Conservation (phyloP, 1,140 invertebrate genomes). For the Cylas formicarius region DNA sequence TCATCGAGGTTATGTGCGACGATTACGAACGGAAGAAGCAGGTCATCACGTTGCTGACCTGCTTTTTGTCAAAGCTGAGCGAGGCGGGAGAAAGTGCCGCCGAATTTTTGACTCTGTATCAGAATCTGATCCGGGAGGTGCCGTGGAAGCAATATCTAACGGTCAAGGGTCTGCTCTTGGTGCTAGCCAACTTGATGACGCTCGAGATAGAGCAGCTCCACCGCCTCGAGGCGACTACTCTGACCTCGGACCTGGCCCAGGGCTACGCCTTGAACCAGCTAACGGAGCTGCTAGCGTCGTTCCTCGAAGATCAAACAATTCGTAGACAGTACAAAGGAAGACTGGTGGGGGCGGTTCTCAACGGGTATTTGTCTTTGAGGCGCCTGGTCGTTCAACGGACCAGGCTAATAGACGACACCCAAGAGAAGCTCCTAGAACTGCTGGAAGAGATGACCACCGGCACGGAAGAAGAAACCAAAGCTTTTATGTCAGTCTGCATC, state of each 20-base stretch:
- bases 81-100: conserved; percentile 81
- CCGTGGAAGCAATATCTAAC: conserved; percentile 93
- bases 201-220: conserved; percentile 81
- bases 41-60: conserved; percentile 79
- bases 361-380: conserved; percentile 87
- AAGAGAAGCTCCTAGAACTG: conserved; percentile 89
- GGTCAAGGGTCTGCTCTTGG: conserved; percentile 69
- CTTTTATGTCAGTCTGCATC: conserved; percentile 95
- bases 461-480: conserved; percentile 91
- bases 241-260: conserved; percentile 90
- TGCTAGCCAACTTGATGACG: conserved; percentile 79
- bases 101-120: conserved; percentile 85
- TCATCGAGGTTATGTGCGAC: conserved; percentile 76
- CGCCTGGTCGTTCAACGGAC: conserved; percentile 91
- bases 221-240: conserved; percentile 78
- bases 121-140: conserved; percentile 71
- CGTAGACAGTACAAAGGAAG: conserved; percentile 84
- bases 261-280: conserved; percentile 83
- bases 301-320: conserved; percentile 74
- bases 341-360: conserved; percentile 80
- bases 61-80: conserved; percentile 78
- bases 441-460: conserved; percentile 95
- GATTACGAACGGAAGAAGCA: conserved; percentile 63
- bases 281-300: conserved; percentile 78
- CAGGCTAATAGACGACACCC: conserved; percentile 91